phyloP scores from a whole-genome alignment of 1,140 invertebrate genomes.

The Yoshiicerus persimilis region DNA sequence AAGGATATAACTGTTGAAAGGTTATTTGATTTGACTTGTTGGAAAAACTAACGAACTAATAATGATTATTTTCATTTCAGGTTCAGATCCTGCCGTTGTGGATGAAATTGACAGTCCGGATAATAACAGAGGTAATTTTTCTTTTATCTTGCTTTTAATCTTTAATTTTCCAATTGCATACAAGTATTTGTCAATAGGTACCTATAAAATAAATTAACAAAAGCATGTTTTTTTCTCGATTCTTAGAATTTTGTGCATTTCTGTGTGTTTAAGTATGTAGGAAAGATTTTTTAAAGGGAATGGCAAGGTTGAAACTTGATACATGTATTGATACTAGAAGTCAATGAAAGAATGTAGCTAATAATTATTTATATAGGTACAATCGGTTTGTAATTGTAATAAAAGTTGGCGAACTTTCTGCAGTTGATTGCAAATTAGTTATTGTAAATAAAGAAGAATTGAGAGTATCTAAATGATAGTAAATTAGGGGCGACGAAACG shows the following conservation, averaged over 20 bases:
- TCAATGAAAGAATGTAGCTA: neutral
- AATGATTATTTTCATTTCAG: neutral
- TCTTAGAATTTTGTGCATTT: neutral
- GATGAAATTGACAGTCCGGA: conserved; percentile 41
- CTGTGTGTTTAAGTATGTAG: too few relatives aligned
- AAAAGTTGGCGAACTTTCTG: neutral
- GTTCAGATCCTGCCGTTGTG: neutral
- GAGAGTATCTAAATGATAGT: conserved; percentile 8
- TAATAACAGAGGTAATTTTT: conserved; percentile 41
- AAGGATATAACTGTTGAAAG: neutral
- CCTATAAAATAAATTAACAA: neutral
- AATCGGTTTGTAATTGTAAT: neutral
- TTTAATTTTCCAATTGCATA: neutral
- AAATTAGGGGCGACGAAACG: neutral
- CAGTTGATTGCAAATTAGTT: conserved; percentile 22
- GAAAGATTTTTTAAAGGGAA: too few relatives aligned
- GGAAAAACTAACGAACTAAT: neutral
- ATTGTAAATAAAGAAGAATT: neutral
- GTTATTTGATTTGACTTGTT: too few relatives aligned
- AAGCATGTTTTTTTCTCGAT: neutral
- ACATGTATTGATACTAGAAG: neutral
- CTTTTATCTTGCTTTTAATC: neutral
- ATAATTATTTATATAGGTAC: neutral
- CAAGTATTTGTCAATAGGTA: neutral
- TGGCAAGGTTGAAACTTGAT: too few relatives aligned